Percentiles rank a stretch among this genome's conserved stretches.
Conservation (phyloP, 2,888 invertebrate species). For the Julus scandinavius region DNA sequence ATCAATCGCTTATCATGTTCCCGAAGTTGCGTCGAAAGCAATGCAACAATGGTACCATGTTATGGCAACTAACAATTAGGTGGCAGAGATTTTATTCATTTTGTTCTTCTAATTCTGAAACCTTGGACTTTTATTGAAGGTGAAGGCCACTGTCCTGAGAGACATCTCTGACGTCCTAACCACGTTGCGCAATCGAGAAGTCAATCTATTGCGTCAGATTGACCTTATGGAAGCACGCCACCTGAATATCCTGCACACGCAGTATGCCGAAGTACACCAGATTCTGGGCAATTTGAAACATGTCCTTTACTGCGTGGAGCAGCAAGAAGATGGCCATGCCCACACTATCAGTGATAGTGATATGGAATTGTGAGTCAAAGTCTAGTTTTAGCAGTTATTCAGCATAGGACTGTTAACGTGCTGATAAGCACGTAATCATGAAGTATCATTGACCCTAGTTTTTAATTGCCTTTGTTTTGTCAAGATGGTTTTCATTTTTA, state of each 20-base stretch:
- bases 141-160: not conserved
- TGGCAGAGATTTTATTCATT: too few relatives aligned
- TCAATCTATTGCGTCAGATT: constrained; percentile 47
- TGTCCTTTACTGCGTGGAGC: not conserved
- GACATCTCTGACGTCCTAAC: not conserved
- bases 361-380: constrained; percentile 9
- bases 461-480: too few relatives aligned
- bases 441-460: not conserved
- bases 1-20: not conserved
- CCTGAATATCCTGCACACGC: not conserved
- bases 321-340: not conserved
- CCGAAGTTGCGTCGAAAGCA: not conserved
- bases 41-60: not conserved
- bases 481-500: too few relatives aligned
- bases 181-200: constrained; percentile 3
- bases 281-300: constrained; percentile 38
- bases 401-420: not conserved
- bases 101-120: not conserved
- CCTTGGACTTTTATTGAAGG: not conserved
- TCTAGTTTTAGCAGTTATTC: not conserved
- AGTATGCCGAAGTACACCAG: constrained; percentile 47
- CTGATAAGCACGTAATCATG: not conserved
- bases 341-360: not conserved
- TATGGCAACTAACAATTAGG: not conserved
- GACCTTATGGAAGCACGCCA: constrained; percentile 9